Evolutionary conservation across 1,140 invertebrate genomes (phyloP).

Genomic region (Nymphalis io): DNA sequence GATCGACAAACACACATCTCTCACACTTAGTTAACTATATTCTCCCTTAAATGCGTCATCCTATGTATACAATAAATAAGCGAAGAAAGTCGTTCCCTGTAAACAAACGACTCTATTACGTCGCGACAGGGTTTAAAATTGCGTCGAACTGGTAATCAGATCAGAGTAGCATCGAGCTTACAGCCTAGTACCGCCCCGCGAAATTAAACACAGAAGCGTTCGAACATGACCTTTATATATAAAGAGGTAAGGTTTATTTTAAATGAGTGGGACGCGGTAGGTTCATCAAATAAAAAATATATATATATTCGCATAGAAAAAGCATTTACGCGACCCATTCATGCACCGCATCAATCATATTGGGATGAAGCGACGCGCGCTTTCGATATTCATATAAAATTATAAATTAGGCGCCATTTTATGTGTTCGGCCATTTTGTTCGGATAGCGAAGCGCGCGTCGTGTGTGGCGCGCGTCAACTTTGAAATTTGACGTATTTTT

Average conservation of each 20-base stretch:
- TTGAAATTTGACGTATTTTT: slow-evolving; percentile 1
- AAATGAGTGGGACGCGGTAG: slow-evolving; percentile 15
- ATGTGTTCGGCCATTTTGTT: slow-evolving; percentile 2
- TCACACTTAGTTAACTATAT: slow-evolving; percentile 24
- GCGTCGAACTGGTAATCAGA: slow-evolving; percentile 18
- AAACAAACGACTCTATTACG: slow-evolving; percentile 13
- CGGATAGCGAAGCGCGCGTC: background rate
- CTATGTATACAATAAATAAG: slow-evolving; percentile 51
- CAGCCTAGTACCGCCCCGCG: background rate
- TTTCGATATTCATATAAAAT: slow-evolving; percentile 1
- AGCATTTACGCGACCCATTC: slow-evolving; percentile 42
- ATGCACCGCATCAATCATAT: slow-evolving; percentile 33
- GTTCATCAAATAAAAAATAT: slow-evolving; percentile 31
- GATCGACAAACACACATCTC: slow-evolving; percentile 42
- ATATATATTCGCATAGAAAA: slow-evolving; percentile 41
- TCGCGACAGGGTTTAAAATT: slow-evolving; percentile 3
- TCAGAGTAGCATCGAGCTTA: slow-evolving; percentile 11
- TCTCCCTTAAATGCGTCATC: slow-evolving; percentile 60
- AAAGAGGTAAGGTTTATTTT: slow-evolving; percentile 20
- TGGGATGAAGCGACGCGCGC: background rate
- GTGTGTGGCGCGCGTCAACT: slow-evolving; percentile 5
- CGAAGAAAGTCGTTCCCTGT: slow-evolving; percentile 19
- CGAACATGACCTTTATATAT: slow-evolving; percentile 19
- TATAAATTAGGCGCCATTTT: slow-evolving; percentile 24
- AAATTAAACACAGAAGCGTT: background rate